Base-by-base conservation (phyloP, 2,113 vertebrate species). In the Potamarius usumacintae region DNA sequence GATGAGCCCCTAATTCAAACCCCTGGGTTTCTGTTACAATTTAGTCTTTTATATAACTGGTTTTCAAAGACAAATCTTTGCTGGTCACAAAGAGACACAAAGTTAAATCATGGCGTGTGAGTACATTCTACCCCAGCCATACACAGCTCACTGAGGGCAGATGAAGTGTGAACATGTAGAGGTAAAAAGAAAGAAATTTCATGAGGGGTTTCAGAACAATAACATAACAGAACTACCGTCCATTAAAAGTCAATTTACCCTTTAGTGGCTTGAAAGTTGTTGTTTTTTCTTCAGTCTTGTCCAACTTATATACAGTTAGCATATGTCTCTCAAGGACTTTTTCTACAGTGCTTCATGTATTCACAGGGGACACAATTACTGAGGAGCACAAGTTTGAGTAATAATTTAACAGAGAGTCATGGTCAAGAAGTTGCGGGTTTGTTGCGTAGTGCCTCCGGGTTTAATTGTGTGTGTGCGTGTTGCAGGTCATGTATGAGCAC, bases 191-290 rank as follows among this genome's bases (percentile, higher is more conserved):
- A 11, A 27, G 52, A 87, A 79, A 69, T 55, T 79, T 55, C 74
- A 84, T 80, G 63, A 74, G 52, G 25, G n/a, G 1, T 50, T 80
- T 60, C 50, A 34, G 78, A 63, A 81, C 65, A 85, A 69, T 60
- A 90, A 77, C 67, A 83, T 78, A 90, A 82, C 67, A 81, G 77
- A 69, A 67, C 72, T 62, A 82, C 77, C 63, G 76, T 42, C 76
- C 85, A 81, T 88, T 90, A 63, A 84, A 60, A 88, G 81, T 86
- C 58, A 86, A 86, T 90, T 88, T 83, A 88, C 80, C 89, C 52
- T 86, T 62, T 30, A 87, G 58, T 83, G 82, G 57, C 81, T 84
- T 83, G n/a, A 87, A 83, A 88, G 62, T 55, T 53, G 11, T 50
- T 12, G 1, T 22, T 48, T 34, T 34, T 71, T 25, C 22, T 77